Conservation (phyloP, 2,888 invertebrate genomes). For the Homarus gammarus region DNA sequence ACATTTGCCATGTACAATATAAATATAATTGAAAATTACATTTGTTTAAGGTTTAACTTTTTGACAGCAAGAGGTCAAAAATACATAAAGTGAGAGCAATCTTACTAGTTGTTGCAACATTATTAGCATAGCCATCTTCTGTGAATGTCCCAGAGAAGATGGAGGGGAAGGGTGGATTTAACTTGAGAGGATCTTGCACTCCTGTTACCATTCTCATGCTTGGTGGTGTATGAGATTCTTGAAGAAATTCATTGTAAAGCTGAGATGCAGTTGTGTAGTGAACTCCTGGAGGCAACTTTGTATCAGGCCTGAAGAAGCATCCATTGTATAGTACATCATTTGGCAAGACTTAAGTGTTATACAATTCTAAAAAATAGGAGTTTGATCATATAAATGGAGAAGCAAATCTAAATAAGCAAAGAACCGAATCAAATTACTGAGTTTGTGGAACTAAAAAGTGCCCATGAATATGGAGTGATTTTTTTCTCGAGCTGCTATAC, state of each 20-base stretch:
- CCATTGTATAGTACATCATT: no score
- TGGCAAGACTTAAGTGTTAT: no score
- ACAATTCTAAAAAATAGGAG: no score
- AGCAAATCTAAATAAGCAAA: no score
- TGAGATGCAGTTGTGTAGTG: slow-evolving; percentile 34
- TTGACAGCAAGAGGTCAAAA: neutral
- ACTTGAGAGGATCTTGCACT: slow-evolving; percentile 25
- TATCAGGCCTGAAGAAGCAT: slow-evolving; percentile 22
- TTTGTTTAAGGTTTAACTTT: no score
- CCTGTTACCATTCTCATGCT: slow-evolving; percentile 11
- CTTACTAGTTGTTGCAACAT: slow-evolving; percentile 7
- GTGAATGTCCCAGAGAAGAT: slow-evolving; percentile 33
- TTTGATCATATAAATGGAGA: no score
- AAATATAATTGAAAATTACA: no score
- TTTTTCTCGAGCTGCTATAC: no score
- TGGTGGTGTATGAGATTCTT: slow-evolving; percentile 30
- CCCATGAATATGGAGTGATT: no score
- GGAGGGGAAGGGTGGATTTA: slow-evolving; percentile 47
- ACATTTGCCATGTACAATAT: no score
- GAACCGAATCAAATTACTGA: no score
- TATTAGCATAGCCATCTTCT: slow-evolving; percentile 37
- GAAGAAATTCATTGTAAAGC: slow-evolving; percentile 30
- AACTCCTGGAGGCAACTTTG: neutral
- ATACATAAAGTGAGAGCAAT: neutral
- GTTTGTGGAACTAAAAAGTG: no score